Evolutionary conservation across 2,797 vertebrate genomes (phyloP).

Genomic region (Ficedula albicollis): DNA sequence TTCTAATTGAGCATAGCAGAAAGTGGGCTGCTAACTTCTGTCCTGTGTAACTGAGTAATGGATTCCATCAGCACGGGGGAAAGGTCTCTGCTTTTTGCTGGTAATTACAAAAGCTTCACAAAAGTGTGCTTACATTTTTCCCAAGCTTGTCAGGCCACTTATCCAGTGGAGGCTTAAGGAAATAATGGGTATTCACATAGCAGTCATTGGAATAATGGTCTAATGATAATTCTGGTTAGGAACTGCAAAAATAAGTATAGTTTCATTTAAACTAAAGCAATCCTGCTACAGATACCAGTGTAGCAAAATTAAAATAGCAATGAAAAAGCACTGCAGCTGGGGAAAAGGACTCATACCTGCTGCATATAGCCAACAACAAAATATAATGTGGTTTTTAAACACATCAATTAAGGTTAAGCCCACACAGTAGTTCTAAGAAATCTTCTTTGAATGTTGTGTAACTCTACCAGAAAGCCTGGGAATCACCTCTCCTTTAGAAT

Average conservation of each 20-base stretch:
- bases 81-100: not conserved
- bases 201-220: not conserved
- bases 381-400: not conserved
- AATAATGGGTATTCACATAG: not conserved
- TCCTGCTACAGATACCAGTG: not conserved
- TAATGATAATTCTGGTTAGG: not conserved
- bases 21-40: not conserved
- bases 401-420: not conserved
- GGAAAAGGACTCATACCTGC: not conserved
- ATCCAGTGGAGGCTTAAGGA: not conserved
- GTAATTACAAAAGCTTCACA: not conserved
- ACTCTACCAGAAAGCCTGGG: not conserved
- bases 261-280: not conserved
- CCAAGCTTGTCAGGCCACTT: not conserved
- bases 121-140: not conserved
- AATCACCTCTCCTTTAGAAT: not conserved
- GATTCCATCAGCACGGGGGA: not conserved
- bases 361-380: not conserved
- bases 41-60: not conserved
- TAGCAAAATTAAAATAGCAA: not conserved
- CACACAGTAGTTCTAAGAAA: not conserved
- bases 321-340: not conserved
- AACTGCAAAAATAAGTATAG: not conserved
- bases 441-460: not conserved
- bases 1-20: not conserved